Evolutionary conservation across 2,113 vertebrate species (phyloP).

Genomic region (Aleadryas rufinucha): DNA sequence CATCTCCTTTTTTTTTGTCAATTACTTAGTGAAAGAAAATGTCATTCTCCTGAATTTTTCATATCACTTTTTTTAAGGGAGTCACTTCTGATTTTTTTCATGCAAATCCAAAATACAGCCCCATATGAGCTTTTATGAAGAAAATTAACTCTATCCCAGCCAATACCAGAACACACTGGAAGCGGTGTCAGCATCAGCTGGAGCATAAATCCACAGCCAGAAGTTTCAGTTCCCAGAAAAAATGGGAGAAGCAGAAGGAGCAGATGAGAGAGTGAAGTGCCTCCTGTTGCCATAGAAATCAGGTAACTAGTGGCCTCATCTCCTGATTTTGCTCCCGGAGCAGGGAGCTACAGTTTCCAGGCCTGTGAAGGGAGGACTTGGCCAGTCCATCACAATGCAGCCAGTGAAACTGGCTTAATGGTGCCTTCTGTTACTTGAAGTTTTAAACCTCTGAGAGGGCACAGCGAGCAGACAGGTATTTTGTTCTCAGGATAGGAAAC

Average conservation of each 20-base stretch:
- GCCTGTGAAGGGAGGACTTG: neutral
- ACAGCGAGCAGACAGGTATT: neutral
- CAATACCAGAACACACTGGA: neutral
- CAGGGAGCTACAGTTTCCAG: neutral
- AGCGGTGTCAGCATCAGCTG: neutral
- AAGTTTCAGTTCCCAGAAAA: neutral
- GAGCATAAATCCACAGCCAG: neutral
- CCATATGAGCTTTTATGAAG: neutral
- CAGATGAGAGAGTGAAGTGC: neutral
- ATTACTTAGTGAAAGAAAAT: neutral
- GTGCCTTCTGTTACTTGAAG: neutral
- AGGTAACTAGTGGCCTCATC: neutral
- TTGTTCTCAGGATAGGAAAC: neutral
- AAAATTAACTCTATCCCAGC: neutral
- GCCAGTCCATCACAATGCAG: accelerated
- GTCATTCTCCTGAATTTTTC: neutral
- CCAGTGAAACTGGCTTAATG: neutral
- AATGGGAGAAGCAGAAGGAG: neutral
- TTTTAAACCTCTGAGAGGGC: neutral
- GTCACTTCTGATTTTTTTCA: neutral
- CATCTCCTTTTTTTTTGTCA: neutral
- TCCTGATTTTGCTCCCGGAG: neutral
- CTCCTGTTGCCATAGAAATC: slow-evolving; percentile 30
- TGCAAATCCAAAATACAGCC: neutral
- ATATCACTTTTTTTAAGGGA: neutral